Evolutionary conservation across 2,888 invertebrate genomes (phyloP), one percentile per base, ranked within the genome.

Genomic region (Nomada fabriciana): DNA sequence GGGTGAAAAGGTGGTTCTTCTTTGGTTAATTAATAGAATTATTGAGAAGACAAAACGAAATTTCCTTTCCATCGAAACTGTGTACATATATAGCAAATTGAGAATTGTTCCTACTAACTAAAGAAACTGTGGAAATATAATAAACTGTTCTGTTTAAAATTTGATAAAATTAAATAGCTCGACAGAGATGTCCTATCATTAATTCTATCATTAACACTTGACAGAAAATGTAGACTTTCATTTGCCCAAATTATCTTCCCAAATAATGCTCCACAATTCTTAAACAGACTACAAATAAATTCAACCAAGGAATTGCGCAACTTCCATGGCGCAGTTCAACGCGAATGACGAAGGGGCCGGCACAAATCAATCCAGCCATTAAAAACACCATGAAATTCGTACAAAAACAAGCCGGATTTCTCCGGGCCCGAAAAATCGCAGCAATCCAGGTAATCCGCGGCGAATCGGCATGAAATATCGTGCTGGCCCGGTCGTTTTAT

Each of bases 381-480:
- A 9, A 25, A 15, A 43, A 25, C 25, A 4, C 18, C 9, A 15
- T 57, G 43, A 69, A 47, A 69, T 11, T 25, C 3, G 25, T 47
- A 20, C 43, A 43, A 60, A 53, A 52, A 50, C 50, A 15, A 10
- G 29, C 7, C 50, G 11, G 47, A 53, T 2, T 29, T 23, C 11
- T 50, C 29, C 18, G 9, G 25, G 29, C 9, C n/a, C 52, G 15
- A 13, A 20, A 18, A 42, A 42, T 36, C 42, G 68, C 67, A 15
- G 53, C 9, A 20, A 36, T 20, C 67, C 9, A 18, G 55, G 60
- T 61, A 74, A 82, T 80, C 65, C 42, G 25, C 53, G 20, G 23
- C 76, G 67, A 78, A 78, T 80, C 63, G 43, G 43, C 70, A 75
- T 67, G 57, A 81, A 82, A 76, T 68, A 76, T 81, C 71, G 82